Evolutionary conservation across 2,797 vertebrate genomes (phyloP), one percentile per base, ranked within the genome.

Genomic region (Sciurus carolinensis): DNA sequence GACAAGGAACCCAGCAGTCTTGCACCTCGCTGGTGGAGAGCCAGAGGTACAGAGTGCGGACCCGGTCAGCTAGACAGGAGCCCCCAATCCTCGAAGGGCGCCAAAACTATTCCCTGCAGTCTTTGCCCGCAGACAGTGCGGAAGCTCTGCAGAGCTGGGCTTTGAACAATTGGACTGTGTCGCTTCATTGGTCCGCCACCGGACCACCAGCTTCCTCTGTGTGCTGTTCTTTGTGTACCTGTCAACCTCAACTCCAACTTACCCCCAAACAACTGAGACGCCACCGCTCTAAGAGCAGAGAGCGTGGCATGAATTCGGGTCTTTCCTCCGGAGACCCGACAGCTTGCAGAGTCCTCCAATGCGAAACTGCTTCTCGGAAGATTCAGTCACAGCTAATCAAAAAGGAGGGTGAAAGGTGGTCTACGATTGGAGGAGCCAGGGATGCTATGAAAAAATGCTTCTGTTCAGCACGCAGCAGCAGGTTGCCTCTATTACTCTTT

Each of bases 211-310:
- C 28, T 26, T 39, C 91, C 90, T 72, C 14, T 69, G 81, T 96
- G 69, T 5, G 7, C 26, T 17, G 36, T 64, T 64, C 26, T 82
- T 13, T 64, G 57, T 47, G 28, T 3, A 47, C 64, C 2, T 94
- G 98, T 82, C 98, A 98, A 98, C 90, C 98, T 98, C 98, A 98
- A 98, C 97, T 85, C 54, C 7, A 1, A 64, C 95, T 64, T 69
- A 84, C 42, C 44, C 81, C 11, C 4, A 1, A 17, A 83, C n/a
- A 0, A 6, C 24, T 44, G 3, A 22, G 47, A 22, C 42, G 44
- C 75, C 22, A 14, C 20, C 1, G 0, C 42, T 81, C 28, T n/a
- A 82, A 54, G 44, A 67, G 47, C 14, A 42, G 8, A 22, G 30
- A 80, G 26, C 7, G 0, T 1, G 1, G 5, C 1, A 1, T 22